These are phyloP conservation scores for Eulacestoma nigropectus DNA, from an alignment of 2,113 vertebrate genomes.

Conservation along the genomic window DNA sequence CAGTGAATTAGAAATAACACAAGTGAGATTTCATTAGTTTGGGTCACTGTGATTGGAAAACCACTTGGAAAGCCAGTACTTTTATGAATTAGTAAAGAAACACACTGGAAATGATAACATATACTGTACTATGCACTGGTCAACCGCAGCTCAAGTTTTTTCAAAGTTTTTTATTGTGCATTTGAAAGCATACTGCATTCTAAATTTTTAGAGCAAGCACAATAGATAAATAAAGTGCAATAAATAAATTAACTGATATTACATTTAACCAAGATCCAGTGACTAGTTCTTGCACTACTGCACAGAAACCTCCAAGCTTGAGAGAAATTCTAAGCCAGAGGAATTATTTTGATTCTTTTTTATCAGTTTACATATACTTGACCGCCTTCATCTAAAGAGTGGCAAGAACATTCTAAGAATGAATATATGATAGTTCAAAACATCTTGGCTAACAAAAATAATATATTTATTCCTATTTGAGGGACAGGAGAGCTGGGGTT, in stretches of 20 bases:
- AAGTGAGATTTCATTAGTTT: neutral
- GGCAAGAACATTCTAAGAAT: neutral
- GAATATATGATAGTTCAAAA: neutral
- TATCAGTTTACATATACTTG: neutral
- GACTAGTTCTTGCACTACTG: neutral
- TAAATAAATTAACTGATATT: neutral
- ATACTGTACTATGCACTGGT: neutral
- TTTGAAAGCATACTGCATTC: neutral
- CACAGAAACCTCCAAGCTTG: neutral
- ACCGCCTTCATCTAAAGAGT: neutral
- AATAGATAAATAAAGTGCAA: neutral
- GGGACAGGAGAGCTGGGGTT: neutral
- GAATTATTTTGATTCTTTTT: neutral
- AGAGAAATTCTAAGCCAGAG: neutral
- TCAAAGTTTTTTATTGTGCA: neutral
- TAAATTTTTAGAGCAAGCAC: neutral
- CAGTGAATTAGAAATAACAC: neutral
- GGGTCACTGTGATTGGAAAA: neutral
- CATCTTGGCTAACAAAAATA: neutral
- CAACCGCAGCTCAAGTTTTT: neutral
- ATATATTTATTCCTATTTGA: neutral
- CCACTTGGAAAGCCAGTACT: neutral
- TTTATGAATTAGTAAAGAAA: neutral
- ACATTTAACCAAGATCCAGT: neutral
- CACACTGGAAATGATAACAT: neutral